Percentiles rank a stretch among this genome's conserved stretches.
phyloP scores from a whole-genome alignment of 2,797 vertebrate species.

The Typhlichthys subterraneus region DNA sequence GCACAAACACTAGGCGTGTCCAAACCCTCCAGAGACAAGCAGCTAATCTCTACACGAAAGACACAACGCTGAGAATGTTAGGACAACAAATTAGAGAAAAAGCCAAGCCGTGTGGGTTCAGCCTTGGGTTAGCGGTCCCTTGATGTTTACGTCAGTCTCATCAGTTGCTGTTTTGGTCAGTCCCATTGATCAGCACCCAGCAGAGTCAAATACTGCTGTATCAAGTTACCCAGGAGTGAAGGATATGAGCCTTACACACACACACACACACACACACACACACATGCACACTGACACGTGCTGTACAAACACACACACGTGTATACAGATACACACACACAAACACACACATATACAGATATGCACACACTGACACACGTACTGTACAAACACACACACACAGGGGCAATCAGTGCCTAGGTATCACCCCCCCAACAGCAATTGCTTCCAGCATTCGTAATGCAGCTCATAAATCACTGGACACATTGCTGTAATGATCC shows the following conservation, averaged over 20 bases:
- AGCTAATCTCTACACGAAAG: slow-evolving; percentile 46
- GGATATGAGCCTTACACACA: slow-evolving; percentile 19
- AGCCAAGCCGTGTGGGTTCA: slow-evolving; percentile 19
- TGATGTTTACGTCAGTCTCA: slow-evolving; percentile 3
- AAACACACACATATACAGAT: neutral
- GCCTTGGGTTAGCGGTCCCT: slow-evolving; percentile 15
- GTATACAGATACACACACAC: neutral
- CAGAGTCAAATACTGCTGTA: slow-evolving; percentile 37
- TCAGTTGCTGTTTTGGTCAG: slow-evolving; percentile 21
- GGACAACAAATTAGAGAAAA: slow-evolving; percentile 30
- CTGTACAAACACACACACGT: neutral
- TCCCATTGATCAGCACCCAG: slow-evolving; percentile 37
- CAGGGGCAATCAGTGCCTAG: slow-evolving; percentile 52
- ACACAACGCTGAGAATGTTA: slow-evolving; percentile 38
- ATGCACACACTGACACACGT: neutral
- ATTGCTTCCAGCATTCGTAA: slow-evolving; percentile 52
- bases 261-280: too few species aligned
- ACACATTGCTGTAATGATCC: slow-evolving; percentile 52
- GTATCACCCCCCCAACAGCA: slow-evolving; percentile 56
- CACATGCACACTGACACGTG: neutral
- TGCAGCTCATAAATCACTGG: slow-evolving; percentile 63
- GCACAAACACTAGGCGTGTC: slow-evolving; percentile 52
- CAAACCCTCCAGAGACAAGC: slow-evolving; percentile 59
- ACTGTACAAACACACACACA: slow-evolving; percentile 36
- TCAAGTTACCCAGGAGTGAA: slow-evolving; percentile 45